A percentile compares a stretch with the other conserved stretches of the same genome.
phyloP scores from a whole-genome alignment of 2,888 invertebrate genomes.

The Tribolium freemani region DNA sequence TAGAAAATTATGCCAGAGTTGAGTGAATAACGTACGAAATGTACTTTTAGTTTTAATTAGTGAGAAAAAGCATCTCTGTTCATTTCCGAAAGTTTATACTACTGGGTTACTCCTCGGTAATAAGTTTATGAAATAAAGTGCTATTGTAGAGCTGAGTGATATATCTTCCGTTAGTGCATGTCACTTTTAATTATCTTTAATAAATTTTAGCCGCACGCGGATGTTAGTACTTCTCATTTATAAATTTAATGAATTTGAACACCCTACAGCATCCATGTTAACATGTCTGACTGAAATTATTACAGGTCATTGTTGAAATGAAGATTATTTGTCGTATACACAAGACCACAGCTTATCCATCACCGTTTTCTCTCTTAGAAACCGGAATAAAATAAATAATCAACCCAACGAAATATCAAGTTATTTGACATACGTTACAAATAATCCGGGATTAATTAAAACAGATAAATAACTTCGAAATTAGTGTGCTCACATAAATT shows the following conservation, averaged over 20 bases:
- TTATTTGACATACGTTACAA: too few relatives aligned
- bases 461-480: background rate
- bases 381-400: background rate
- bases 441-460: background rate
- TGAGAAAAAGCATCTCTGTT: conserved; percentile 38
- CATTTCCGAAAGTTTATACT: conserved; percentile 33
- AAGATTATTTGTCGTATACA: background rate
- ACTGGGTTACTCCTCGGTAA: conserved; percentile 23
- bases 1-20: background rate
- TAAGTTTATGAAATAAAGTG: conserved; percentile 52
- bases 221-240: conserved; percentile 50
- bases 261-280: conserved; percentile 34
- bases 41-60: conserved; percentile 42
- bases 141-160: conserved; percentile 51
- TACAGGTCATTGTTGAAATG: background rate
- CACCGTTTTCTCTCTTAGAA: background rate
- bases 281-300: conserved; percentile 18
- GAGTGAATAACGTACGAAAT: conserved; percentile 7
- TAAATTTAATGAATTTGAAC: conserved; percentile 51
- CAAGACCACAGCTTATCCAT: background rate
- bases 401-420: background rate
- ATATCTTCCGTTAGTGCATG: conserved; percentile 52
- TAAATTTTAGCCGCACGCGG: conserved; percentile 52
- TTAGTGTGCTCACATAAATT: background rate
- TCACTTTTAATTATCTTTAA: conserved; percentile 55